phyloP scores from a whole-genome alignment of 1,140 invertebrate genomes.

The Notospermus geniculatus region DNA sequence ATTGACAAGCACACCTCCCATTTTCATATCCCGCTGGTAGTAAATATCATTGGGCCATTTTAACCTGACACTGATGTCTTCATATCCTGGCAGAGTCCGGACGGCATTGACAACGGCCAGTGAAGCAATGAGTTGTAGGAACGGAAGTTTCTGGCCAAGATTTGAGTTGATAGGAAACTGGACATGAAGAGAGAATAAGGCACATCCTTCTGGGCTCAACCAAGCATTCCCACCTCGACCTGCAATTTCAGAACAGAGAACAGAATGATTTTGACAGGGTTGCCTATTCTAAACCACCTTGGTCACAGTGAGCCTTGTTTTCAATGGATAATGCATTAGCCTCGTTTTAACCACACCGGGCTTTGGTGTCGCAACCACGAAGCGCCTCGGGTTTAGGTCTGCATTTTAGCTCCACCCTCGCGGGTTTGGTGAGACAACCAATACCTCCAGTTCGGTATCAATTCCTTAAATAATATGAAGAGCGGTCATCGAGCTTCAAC shows the following conservation, averaged over 20 bases:
- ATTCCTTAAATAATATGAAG: no score
- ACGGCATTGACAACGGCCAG: conserved; percentile 79
- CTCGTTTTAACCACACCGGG: no score
- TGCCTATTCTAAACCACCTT: no score
- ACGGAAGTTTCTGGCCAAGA: conserved; percentile 71
- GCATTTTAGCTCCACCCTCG: no score
- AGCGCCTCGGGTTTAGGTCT: no score
- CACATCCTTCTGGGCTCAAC: conserved; percentile 88
- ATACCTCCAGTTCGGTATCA: no score
- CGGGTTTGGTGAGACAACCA: no score
- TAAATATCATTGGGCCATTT: conserved; percentile 99
- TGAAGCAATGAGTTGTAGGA: conserved; percentile 82
- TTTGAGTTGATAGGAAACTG: conserved; percentile 61
- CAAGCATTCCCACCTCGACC: conserved; percentile 81
- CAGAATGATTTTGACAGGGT: no score
- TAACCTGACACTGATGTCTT: conserved; percentile 68
- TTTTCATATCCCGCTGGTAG: conserved; percentile 69
- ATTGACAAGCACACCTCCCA: conserved; percentile 82
- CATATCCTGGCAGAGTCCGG: conserved; percentile 65
- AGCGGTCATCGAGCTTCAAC: no score
- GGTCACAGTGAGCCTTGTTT: no score
- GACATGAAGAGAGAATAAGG: conserved; percentile 86
- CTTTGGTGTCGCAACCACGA: no score
- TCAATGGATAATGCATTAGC: no score
- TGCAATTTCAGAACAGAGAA: conserved; percentile 34